Evolutionary conservation across 2,888 invertebrate species (phyloP).

Genomic region (Machimus rusticus): DNA sequence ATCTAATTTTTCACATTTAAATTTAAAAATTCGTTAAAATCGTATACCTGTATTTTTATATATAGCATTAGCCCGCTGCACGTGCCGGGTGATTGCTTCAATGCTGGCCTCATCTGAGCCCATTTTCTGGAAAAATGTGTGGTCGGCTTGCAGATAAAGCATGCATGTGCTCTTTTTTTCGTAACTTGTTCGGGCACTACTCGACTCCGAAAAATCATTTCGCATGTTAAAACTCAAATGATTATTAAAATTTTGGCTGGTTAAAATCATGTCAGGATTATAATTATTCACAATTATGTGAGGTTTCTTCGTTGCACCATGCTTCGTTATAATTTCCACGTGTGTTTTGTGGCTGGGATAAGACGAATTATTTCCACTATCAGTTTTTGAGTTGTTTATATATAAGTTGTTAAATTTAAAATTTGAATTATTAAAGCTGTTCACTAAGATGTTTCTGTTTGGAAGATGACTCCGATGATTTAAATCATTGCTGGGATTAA

Average conservation of each 20-base stretch:
- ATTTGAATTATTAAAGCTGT: conserved; percentile 48
- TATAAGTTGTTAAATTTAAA: conserved; percentile 46
- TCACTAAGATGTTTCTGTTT: conserved; percentile 47
- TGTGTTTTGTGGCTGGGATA: conserved; percentile 73
- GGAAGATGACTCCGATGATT: conserved; percentile 45
- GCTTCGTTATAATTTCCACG: conserved; percentile 72
- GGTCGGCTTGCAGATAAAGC: conserved; percentile 94
- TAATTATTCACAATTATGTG: conserved; percentile 71
- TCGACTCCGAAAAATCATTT: conserved; percentile 49
- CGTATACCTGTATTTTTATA: conserved; percentile 81
- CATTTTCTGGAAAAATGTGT: conserved; percentile 94
- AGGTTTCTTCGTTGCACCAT: conserved; percentile 70
- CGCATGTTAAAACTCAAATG: conserved; percentile 49
- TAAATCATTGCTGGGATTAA: conserved; percentile 56
- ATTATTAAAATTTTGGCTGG: conserved; percentile 49
- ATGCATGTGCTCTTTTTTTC: conserved; percentile 93
- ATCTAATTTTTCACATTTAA: neutral
- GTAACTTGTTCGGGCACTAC: conserved; percentile 58
- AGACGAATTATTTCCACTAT: conserved; percentile 54
- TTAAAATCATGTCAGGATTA: conserved; percentile 61
- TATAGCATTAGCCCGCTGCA: conserved; percentile 90
- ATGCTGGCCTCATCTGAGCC: conserved; percentile 94
- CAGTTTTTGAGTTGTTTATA: conserved; percentile 45
- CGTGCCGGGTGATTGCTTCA: conserved; percentile 93
- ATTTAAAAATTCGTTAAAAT: neutral